A percentile compares a stretch with the other conserved stretches of the same genome.
Conservation (phyloP, 2,888 invertebrate species). For the Papilio gigon region DNA sequence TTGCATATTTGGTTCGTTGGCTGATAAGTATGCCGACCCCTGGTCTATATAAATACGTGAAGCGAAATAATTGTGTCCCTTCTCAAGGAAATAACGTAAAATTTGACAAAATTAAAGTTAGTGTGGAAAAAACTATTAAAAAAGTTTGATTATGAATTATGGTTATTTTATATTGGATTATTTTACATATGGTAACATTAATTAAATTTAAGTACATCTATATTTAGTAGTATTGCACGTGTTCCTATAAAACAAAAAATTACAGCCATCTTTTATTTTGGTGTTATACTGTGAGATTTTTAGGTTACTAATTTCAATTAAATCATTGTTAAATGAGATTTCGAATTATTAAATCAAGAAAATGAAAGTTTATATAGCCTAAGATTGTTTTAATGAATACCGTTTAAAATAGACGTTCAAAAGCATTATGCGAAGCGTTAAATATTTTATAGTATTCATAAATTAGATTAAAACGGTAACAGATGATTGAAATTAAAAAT, state of each 20-base stretch:
- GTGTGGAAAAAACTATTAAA: too few relatives aligned
- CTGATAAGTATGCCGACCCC: too few relatives aligned
- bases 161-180: too few relatives aligned
- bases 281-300: not conserved
- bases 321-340: not conserved
- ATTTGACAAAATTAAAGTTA: too few relatives aligned
- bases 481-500: not conserved
- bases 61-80: too few relatives aligned
- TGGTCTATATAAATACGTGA: too few relatives aligned
- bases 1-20: too few relatives aligned
- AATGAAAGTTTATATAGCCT: not conserved
- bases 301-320: too few relatives aligned
- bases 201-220: constrained; percentile 34
- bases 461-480: not conserved
- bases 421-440: not conserved
- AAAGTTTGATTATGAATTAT: too few relatives aligned
- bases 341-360: not conserved
- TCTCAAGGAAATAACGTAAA: too few relatives aligned
- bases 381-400: not conserved
- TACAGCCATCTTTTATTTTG: constrained; percentile 2
- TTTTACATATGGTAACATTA: constrained; percentile 27
- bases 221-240: constrained; percentile 18
- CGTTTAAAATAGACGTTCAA: not conserved
- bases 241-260: not conserved
- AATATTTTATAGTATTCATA: not conserved